Evolutionary conservation across 2,888 invertebrate genomes (phyloP).

Genomic region (Lagria hirta): DNA sequence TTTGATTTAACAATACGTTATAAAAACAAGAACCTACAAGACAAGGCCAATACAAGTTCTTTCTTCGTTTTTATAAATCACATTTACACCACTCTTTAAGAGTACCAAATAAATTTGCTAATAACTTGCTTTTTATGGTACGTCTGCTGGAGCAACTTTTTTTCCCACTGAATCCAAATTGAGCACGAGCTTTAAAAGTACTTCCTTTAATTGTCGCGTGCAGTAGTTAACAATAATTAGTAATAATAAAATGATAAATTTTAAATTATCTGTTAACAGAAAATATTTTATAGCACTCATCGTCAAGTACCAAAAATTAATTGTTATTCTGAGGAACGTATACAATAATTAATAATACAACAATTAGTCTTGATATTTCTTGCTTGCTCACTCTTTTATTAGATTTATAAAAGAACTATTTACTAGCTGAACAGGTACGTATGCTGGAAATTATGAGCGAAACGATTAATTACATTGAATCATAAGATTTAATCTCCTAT

Average conservation of each 20-base stretch:
- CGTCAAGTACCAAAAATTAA: too few relatives aligned
- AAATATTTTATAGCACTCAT: too few relatives aligned
- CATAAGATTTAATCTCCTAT: conserved; percentile 44
- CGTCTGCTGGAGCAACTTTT: conserved; percentile 34
- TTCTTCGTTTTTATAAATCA: conserved; percentile 17
- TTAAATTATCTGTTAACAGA: conserved; percentile 1
- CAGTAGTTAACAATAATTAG: conserved; percentile 6
- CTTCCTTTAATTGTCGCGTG: conserved; percentile 14
- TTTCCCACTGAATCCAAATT: conserved; percentile 20
- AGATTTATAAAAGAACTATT: conserved; percentile 31
- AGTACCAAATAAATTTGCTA: conserved; percentile 35
- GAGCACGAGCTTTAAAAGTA: conserved; percentile 14
- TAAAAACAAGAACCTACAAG: conserved; percentile 22
- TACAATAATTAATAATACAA: conserved; percentile 36
- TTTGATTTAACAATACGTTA: conserved; percentile 16
- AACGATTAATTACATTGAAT: conserved; percentile 45
- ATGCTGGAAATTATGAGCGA: conserved; percentile 32
- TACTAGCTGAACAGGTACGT: conserved; percentile 33
- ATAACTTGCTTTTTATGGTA: conserved; percentile 34
- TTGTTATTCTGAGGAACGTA: conserved; percentile 3
- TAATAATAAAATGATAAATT: conserved; percentile 4
- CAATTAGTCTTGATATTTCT: conserved; percentile 35
- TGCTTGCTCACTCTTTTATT: conserved; percentile 34
- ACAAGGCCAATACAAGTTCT: conserved; percentile 22
- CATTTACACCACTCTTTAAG: conserved; percentile 30